Evolutionary conservation across 1,140 invertebrate species (phyloP).

Genomic region (Aleiodes sp.): DNA sequence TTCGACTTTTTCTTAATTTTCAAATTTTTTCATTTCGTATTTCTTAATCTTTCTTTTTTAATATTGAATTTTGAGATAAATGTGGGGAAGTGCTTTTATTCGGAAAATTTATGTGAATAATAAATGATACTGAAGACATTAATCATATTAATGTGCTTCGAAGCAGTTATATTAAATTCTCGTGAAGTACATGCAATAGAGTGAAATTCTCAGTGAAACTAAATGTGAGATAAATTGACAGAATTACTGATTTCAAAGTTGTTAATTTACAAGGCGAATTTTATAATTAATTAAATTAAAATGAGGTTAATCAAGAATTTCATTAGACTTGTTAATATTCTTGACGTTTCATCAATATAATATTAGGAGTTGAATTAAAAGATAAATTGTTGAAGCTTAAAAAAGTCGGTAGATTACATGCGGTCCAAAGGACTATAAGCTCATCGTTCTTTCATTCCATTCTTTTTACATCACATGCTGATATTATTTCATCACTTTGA

Average conservation of each 20-base stretch:
- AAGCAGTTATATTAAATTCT: neutral
- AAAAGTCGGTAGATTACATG: slow-evolving; percentile 66
- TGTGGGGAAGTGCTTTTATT: neutral
- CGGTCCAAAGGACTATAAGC: slow-evolving; percentile 51
- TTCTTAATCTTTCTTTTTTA: slow-evolving; percentile 3
- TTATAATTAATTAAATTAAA: neutral
- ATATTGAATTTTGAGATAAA: neutral
- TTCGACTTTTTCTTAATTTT: slow-evolving; percentile 55
- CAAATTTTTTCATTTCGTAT: slow-evolving; percentile 28
- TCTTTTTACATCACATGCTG: neutral
- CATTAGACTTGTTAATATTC: too few species aligned
- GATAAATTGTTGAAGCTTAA: slow-evolving; percentile 45
- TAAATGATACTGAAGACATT: neutral
- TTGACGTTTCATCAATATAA: too few species aligned
- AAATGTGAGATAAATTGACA: neutral
- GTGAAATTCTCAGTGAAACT: neutral
- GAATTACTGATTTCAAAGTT: neutral
- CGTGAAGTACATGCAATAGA: neutral
- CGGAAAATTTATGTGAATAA: neutral
- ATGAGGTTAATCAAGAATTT: too few species aligned
- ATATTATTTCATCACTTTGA: neutral
- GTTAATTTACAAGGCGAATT: neutral
- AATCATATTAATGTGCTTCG: slow-evolving; percentile 3
- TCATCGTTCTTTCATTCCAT: neutral
- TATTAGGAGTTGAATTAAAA: neutral